These are phyloP conservation scores for Linyphia triangularis DNA, from an alignment of 2,888 invertebrate species.

Conservation along the genomic window DNA sequence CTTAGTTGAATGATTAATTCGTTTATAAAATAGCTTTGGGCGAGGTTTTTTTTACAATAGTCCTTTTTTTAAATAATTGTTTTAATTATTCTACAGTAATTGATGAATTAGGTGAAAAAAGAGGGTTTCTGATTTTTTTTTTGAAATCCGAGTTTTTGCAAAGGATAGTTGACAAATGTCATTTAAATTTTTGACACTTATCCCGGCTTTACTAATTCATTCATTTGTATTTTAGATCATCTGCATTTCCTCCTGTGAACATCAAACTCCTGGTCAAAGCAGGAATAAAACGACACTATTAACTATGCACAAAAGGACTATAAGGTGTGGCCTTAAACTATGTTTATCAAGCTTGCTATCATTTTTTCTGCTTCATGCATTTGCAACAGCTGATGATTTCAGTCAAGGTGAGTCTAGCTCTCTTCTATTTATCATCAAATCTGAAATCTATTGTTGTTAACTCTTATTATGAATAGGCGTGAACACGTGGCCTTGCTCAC, in stretches of 20 bases:
- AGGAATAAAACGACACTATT: constrained; percentile 44
- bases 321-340: constrained; percentile 72
- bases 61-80: no score
- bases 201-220: constrained; percentile 51
- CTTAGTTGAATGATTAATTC: no score
- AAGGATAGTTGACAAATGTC: no score
- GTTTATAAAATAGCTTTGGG: no score
- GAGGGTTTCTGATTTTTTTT: no score
- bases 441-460: constrained; percentile 55
- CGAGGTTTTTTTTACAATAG: no score
- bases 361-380: constrained; percentile 67
- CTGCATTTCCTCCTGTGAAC: constrained; percentile 30
- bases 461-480: constrained; percentile 41
- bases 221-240: constrained; percentile 65
- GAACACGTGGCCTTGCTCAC: constrained; percentile 57
- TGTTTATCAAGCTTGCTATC: constrained; percentile 74
- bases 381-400: constrained; percentile 73
- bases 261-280: constrained; percentile 53
- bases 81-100: no score
- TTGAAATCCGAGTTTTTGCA: no score
- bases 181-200: no score
- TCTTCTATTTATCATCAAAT: constrained; percentile 62
- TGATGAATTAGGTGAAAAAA: no score
- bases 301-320: constrained; percentile 72
- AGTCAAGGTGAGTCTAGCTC: constrained; percentile 68